phyloP scores from a whole-genome alignment of 2,113 vertebrate genomes.

The Halcyon malimbica region DNA sequence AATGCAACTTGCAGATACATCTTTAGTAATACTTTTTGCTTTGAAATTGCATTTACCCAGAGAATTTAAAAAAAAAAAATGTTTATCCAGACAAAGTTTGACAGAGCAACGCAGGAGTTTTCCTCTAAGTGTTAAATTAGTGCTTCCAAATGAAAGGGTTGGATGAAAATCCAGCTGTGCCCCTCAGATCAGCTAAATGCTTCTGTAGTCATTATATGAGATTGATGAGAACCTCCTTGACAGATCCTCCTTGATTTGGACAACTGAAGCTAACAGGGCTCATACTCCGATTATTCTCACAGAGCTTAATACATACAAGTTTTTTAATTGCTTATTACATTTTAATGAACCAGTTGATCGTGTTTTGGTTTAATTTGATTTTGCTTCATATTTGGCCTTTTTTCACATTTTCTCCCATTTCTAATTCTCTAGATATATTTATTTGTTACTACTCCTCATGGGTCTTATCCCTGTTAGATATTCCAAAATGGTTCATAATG shows the following conservation, averaged over 20 bases:
- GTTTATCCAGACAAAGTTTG: slow-evolving; percentile 31
- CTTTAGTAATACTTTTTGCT: neutral
- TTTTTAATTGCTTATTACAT: slow-evolving; percentile 2
- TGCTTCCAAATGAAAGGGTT: slow-evolving; percentile 48
- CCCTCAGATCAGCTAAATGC: slow-evolving; percentile 53
- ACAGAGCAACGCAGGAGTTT: slow-evolving; percentile 35
- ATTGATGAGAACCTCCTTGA: slow-evolving; percentile 62
- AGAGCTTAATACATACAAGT: neutral
- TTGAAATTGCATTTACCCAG: slow-evolving; percentile 16
- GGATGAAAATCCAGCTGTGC: slow-evolving; percentile 66
- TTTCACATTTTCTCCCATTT: neutral
- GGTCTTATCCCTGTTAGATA: neutral
- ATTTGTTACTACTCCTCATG: neutral
- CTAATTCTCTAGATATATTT: neutral
- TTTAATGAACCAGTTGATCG: neutral
- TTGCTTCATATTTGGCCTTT: neutral
- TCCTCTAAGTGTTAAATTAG: slow-evolving; percentile 56
- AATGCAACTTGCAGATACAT: slow-evolving; percentile 1
- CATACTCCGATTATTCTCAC: neutral
- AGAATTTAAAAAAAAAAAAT: neutral
- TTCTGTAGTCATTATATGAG: slow-evolving; percentile 49
- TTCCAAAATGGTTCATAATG: neutral
- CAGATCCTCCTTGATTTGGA: slow-evolving; percentile 53
- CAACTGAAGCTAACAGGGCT: slow-evolving; percentile 29
- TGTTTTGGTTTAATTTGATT: neutral